Evolutionary conservation across 2,888 invertebrate species (phyloP).

Genomic region (Philonicus albiceps): DNA sequence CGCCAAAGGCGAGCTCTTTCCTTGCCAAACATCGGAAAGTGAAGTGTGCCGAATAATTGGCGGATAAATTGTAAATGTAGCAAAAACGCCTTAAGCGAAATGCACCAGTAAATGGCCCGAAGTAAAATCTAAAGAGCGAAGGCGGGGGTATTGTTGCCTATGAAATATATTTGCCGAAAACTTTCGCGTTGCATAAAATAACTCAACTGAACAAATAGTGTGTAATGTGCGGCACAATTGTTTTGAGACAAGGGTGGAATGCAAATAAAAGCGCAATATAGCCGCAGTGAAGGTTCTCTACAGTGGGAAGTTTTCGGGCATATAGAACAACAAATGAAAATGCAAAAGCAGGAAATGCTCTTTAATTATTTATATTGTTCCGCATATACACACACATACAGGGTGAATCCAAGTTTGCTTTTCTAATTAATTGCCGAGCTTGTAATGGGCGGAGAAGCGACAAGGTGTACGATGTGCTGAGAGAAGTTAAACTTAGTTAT

Average conservation of each 20-base stretch:
- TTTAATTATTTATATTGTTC: not conserved
- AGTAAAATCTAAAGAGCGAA: not conserved
- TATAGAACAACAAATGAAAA: not conserved
- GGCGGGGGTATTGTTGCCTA: not conserved
- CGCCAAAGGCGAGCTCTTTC: not conserved
- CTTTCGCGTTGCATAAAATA: slow-evolving; percentile 16
- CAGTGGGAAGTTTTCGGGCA: not conserved
- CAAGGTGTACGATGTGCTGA: not conserved
- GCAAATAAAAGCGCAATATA: not conserved
- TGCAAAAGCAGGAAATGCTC: not conserved
- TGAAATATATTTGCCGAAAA: not conserved
- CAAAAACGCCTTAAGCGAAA: not conserved
- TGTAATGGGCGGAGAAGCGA: not conserved
- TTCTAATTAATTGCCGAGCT: not conserved
- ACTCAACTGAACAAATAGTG: not conserved
- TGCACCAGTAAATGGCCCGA: not conserved
- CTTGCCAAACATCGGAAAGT: not conserved
- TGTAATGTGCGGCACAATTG: not conserved
- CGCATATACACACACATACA: not conserved
- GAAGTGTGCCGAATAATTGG: not conserved
- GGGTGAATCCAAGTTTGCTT: not conserved
- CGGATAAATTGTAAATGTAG: not conserved
- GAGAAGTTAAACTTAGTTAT: not conserved
- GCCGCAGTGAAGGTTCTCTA: not conserved
- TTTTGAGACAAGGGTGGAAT: not conserved